These are phyloP conservation scores for Drosophila tripunctata DNA, from an alignment of 2,888 invertebrate species.

Conservation along the genomic window DNA sequence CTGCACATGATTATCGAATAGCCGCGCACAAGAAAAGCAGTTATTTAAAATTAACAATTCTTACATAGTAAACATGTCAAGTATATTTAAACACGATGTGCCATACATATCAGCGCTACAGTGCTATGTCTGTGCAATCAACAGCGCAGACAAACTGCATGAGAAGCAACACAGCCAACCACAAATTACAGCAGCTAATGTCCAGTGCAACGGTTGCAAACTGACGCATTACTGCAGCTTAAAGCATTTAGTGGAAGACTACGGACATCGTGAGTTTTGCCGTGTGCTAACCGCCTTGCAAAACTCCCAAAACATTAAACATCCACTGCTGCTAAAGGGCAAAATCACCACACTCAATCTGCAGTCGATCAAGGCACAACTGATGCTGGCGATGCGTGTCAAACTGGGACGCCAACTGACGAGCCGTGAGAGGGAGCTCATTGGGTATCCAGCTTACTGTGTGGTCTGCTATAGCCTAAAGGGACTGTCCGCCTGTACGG, in stretches of 20 bases:
- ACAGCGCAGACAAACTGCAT: neutral
- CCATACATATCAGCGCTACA: conserved; percentile 18
- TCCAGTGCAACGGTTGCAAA: conserved; percentile 87
- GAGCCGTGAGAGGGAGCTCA: conserved; percentile 69
- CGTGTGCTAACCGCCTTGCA: conserved; percentile 80
- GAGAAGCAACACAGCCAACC: neutral
- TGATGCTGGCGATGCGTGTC: conserved; percentile 61
- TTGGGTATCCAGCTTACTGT: conserved; percentile 75
- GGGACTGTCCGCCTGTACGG: conserved; percentile 45
- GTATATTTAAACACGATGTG: neutral
- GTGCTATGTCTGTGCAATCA: conserved; percentile 30
- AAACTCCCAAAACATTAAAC: conserved; percentile 31
- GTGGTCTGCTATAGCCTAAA: conserved; percentile 65
- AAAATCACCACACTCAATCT: conserved; percentile 47
- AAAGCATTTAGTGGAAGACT: conserved; percentile 88
- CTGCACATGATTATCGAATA: neutral
- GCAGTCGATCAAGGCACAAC: conserved; percentile 53
- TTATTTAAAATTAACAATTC: neutral
- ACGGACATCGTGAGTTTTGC: conserved; percentile 87
- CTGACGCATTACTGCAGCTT: conserved; percentile 87
- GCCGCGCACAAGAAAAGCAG: conserved; percentile 1
- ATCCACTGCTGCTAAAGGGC: conserved; percentile 64
- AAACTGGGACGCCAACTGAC: conserved; percentile 58
- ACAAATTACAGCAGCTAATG: neutral
- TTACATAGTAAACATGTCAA: conserved; percentile 10